These are phyloP conservation scores for Charanyca ferruginea DNA, from an alignment of 2,888 invertebrate species.

Conservation along the genomic window DNA sequence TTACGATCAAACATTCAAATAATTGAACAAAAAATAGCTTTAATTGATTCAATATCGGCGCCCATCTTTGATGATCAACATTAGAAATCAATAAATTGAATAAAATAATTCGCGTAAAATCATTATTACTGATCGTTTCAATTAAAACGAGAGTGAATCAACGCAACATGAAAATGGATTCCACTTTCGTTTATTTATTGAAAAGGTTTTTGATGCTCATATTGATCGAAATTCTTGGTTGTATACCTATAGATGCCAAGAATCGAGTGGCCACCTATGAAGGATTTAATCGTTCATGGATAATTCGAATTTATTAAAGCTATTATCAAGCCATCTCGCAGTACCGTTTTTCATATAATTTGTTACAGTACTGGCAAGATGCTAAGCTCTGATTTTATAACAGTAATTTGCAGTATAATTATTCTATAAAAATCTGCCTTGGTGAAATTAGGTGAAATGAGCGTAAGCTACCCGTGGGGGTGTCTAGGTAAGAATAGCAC, in stretches of 20 bases:
- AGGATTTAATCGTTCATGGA: background rate
- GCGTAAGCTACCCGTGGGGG: too few relatives aligned
- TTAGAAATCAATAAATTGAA: slow-evolving; percentile 56
- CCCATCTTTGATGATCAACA: slow-evolving; percentile 56
- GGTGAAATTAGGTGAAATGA: too few relatives aligned
- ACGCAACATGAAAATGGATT: slow-evolving; percentile 21
- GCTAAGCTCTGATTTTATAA: background rate
- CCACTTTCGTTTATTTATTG: slow-evolving; percentile 38
- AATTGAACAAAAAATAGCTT: slow-evolving; percentile 56
- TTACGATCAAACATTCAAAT: slow-evolving; percentile 49
- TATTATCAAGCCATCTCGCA: background rate
- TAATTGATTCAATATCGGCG: slow-evolving; percentile 58
- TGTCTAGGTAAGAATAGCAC: too few relatives aligned
- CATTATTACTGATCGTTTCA: slow-evolving; percentile 54
- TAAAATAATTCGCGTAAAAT: slow-evolving; percentile 62
- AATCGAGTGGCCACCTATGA: slow-evolving; percentile 18
- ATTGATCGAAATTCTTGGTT: slow-evolving; percentile 30
- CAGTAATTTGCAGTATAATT: background rate
- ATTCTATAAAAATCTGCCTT: too few relatives aligned
- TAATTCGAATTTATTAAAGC: background rate
- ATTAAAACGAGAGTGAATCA: slow-evolving; percentile 54
- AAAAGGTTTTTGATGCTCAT: slow-evolving; percentile 19
- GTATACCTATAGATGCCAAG: background rate
- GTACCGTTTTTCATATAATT: background rate
- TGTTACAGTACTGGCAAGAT: background rate